Conservation (phyloP, 2,888 invertebrate species). For the Electrophaes corylata region DNA sequence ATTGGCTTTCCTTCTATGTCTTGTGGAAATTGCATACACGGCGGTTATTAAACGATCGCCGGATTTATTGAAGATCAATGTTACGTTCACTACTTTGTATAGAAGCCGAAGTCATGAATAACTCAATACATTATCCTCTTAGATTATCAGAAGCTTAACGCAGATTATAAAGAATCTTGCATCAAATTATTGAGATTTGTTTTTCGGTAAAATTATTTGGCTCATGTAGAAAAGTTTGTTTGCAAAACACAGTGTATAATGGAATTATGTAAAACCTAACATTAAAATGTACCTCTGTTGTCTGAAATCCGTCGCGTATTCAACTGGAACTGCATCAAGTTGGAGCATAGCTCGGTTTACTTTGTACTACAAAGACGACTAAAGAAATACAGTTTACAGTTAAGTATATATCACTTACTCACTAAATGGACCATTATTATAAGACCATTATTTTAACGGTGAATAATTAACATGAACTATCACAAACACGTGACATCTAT, state of each 20-base stretch:
- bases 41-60: neutral
- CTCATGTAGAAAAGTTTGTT: neutral
- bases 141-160: slow-evolving; percentile 1
- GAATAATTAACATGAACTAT: slow-evolving; percentile 55
- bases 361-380: slow-evolving; percentile 7
- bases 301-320: slow-evolving; percentile 9
- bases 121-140: neutral
- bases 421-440: slow-evolving; percentile 22
- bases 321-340: slow-evolving; percentile 7
- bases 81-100: neutral
- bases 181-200: neutral
- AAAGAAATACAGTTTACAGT: slow-evolving; percentile 4
- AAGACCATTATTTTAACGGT: slow-evolving; percentile 25
- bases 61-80: neutral
- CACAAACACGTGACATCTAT: slow-evolving; percentile 78
- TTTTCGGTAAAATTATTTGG: neutral
- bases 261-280: slow-evolving; percentile 4
- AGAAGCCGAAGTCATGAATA: slow-evolving; percentile 12
- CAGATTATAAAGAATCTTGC: neutral
- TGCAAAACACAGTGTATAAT: too few relatives aligned
- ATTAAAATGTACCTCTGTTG: slow-evolving; percentile 10
- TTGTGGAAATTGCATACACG: neutral
- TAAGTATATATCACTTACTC: slow-evolving; percentile 11
- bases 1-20: too few relatives aligned
- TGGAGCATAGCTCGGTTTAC: neutral